A percentile compares a stretch with the other conserved stretches of the same genome.
These are phyloP conservation scores for Turritopsis dohrnii DNA, from an alignment of 30 jellyfish, hydroid and myxozoan genomes.

Conservation along the genomic window DNA sequence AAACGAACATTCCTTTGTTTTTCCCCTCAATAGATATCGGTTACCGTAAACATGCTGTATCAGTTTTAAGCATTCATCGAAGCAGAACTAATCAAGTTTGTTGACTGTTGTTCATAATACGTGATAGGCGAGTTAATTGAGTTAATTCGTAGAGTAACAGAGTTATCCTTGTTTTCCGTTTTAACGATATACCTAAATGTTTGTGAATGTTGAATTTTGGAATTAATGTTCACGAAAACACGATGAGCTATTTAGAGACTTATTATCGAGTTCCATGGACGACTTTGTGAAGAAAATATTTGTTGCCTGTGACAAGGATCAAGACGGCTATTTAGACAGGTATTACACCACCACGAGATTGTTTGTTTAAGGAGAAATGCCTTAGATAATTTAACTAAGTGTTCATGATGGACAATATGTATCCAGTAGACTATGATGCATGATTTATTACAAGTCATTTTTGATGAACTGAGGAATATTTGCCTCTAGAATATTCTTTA, in stretches of 20 bases:
- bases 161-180: not conserved
- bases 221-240: not conserved
- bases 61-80: conserved; percentile 1
- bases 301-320: conserved; percentile 86
- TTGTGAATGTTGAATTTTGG: not conserved
- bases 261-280: conserved; percentile 39
- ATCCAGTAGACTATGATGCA: no score
- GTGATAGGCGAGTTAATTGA: not conserved
- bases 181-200: not conserved
- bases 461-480: no score
- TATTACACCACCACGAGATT: conserved; percentile 10
- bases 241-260: not conserved
- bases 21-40: not conserved
- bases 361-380: conserved; percentile 3
- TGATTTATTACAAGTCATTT: no score
- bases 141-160: not conserved
- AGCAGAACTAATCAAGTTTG: conserved; percentile 20
- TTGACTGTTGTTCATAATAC: conserved; percentile 8
- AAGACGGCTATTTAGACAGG: conserved; percentile 88
- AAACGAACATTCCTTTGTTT: not conserved
- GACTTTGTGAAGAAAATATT: conserved; percentile 61
- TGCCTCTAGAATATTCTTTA: no score
- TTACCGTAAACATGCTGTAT: conserved; percentile 6
- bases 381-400: not conserved
- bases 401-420: no score